phyloP scores from a whole-genome alignment of 2,888 invertebrate species.

The Stomorhina lunata region DNA sequence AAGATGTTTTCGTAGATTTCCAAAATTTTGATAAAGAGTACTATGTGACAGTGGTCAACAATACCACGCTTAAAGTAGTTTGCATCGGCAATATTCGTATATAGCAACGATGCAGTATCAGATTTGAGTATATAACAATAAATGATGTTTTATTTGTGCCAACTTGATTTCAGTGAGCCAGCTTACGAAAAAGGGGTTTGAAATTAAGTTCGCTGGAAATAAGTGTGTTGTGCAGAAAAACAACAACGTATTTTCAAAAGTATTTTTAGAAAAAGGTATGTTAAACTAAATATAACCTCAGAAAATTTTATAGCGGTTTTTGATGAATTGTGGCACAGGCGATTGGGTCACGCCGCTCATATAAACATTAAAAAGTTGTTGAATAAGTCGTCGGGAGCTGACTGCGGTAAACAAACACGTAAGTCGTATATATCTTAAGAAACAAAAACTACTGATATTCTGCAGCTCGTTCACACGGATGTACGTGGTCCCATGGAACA shows the following conservation, averaged over 20 bases:
- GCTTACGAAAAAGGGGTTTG: constrained; percentile 8
- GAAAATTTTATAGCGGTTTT: neutral
- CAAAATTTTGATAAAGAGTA: no score
- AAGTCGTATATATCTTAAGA: neutral
- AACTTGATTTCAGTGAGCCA: constrained; percentile 33
- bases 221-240: neutral
- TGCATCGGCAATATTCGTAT: constrained; percentile 24
- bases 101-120: neutral
- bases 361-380: neutral
- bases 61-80: constrained; percentile 8
- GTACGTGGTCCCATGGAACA: constrained; percentile 1
- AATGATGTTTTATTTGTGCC: constrained; percentile 24
- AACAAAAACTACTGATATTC: neutral
- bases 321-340: neutral
- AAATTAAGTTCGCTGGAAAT: neutral
- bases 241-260: neutral
- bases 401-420: neutral
- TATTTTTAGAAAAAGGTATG: neutral
- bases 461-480: neutral
- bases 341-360: neutral
- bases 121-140: constrained; percentile 1
- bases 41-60: constrained; percentile 31
- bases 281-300: neutral
- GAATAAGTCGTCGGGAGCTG: neutral
- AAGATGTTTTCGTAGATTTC: no score